Base-by-base conservation (phyloP, 2,113 vertebrate genomes). In the Forbesichthys papilliferus region DNA sequence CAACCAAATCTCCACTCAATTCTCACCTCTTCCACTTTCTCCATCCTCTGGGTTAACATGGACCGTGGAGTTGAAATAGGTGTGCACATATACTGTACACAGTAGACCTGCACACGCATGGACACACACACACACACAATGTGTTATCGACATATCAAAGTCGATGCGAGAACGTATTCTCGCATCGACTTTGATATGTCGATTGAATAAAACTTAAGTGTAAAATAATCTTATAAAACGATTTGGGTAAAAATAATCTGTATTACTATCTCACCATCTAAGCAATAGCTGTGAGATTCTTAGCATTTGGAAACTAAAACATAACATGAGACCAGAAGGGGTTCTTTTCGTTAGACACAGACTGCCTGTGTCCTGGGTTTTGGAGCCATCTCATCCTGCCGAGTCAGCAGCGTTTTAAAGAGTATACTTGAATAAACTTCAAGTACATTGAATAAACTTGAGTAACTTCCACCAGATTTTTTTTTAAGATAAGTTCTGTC, bases 291-390 rank as follows among this genome's bases (percentile, higher is more conserved):
- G 27, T 27, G 27, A 54, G 46, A 48, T 48, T 51, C 54, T 63
- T 60, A 64, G 60, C 64, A 57, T 27, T 78, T 55, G 46, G 59
- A 51, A 74, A 75, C 36, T 48, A 72, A 9, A 58, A 47, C 1
- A 46, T 53, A 63, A 20, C 49, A 48, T 42, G 46, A 69, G 68
- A 64, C 54, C 79, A 64, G 52, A 54, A 33, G 78, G 68, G 71
- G 61, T 74, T 66, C 70, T 80, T 69, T 84, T 61, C 64, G 33
- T 63, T 80, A 74, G 55, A 58, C 71, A 58, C 71, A 85, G 78
- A 73, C 14, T 49, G 47, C 61, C 61, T 63, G 46, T 83, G 74
- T 14, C 0, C 49, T 63, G 71, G 69, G 61, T 63, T 75, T 81
- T 70, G 36, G 73, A 72, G 64, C 47, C 51, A 80, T 66, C 69